A percentile compares a stretch with the other conserved stretches of the same genome.
Conservation (phyloP, 1,140 invertebrate species). For the Palaemon carinicauda region DNA sequence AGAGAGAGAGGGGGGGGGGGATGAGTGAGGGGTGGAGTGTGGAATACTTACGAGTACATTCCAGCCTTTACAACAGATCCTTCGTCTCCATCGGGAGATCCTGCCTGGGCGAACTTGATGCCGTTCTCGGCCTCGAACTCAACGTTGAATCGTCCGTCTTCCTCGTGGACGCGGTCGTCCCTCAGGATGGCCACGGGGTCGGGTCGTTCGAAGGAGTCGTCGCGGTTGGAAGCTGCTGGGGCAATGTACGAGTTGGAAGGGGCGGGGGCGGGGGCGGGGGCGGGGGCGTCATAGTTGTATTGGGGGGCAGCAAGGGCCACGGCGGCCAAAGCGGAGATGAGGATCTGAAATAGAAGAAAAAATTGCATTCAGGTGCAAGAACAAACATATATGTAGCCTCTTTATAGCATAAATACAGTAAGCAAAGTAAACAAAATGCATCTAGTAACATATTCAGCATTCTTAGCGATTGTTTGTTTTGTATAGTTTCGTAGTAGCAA, state of each 20-base stretch:
- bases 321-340: neutral
- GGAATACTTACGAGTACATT: neutral
- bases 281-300: neutral
- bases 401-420: too few species aligned
- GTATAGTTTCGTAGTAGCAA: too few species aligned
- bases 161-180: slow-evolving; percentile 2
- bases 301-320: neutral
- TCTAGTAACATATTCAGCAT: too few species aligned
- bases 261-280: neutral
- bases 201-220: neutral
- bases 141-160: neutral
- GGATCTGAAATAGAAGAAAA: neutral
- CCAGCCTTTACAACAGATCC: neutral
- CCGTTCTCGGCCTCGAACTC: neutral
- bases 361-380: too few species aligned
- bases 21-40: too few species aligned
- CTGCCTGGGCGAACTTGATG: neutral
- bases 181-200: neutral
- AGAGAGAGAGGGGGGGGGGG: too few species aligned
- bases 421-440: too few species aligned
- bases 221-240: neutral
- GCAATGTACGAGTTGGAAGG: neutral
- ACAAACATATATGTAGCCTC: too few species aligned
- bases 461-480: too few species aligned
- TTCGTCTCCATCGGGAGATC: neutral